Evolutionary conservation across 2,797 vertebrate species (phyloP), one percentile per base, ranked within the genome.

Genomic region (Myotis myotis): DNA sequence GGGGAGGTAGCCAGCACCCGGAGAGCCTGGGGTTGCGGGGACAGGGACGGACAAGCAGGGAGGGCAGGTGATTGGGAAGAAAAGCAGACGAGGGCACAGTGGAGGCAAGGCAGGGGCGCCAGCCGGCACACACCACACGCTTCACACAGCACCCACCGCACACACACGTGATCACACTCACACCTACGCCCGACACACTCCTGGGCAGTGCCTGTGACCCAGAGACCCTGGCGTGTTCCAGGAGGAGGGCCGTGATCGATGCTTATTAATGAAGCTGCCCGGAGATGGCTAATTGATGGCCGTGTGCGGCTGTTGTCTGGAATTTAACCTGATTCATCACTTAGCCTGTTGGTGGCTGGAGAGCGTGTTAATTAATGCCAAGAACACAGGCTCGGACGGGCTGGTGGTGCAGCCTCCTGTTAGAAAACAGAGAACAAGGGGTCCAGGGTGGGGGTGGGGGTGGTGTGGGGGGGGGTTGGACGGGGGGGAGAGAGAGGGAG

Each of bases 311-410:
- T 51, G 96, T 98, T 98, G 98, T 98, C 98, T 98, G 97, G 97
- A 98, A 98, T 98, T 98, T 98, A 98, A 98, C 98, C 98, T 98
- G 98, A 98, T 98, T 98, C 98, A 98, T 98, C 98, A 98, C 98
- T 98, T 98, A 98, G 97, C 97, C 97, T 97, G 97, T 97, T 97
- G 97, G 97, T 98, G 97, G 97, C 97, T 98, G 97, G 95, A 98
- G 94, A 71, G 20, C 96, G 92, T 98, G 97, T 98, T 98, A 98
- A 98, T 98, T 98, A 98, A 98, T 97, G 97, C 97, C 97, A 94
- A 95, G 97, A 98, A 98, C 98, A 98, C 97, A 98, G 98, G 97
- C 97, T 96, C 97, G 98, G 97, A 98, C 62, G 94, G 96, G 97
- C 87, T 85, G 93, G 94, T 0, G 4, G 91, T 74, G 71, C 87